Evolutionary conservation across 2,797 vertebrate genomes (phyloP), one percentile per base, ranked within the genome.

Genomic region (Leptatherina wallacei): DNA sequence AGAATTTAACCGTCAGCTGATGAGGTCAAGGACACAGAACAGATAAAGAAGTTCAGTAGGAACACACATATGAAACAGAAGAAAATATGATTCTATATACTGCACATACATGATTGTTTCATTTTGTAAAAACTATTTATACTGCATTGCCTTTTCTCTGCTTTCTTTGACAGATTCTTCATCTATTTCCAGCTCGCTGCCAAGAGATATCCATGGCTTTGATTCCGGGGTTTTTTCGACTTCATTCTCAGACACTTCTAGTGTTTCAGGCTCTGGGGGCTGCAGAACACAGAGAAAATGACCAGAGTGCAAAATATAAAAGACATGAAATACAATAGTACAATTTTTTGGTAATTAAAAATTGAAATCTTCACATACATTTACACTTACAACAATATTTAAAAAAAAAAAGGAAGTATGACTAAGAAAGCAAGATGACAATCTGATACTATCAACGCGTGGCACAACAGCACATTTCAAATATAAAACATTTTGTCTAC

Each of bases 171-270:
- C 32, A 2, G 93, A 93, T 88, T 97, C 97, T 38, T 96, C 95
- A 29, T 96, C 95, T 65, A 99, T 95, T 94, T 99, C 98, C 73
- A 86, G 84, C 82, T 97, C 96, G 0, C 97, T 99, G 62, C 97
- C 96, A 63, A 97, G 91, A 64, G 96, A 96, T 65, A 96, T 70
- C 98, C 97, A 99, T 0, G 86, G 83, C 85, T 91, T 96, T 63
- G 78, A 86, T 69, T 93, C 77, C 24, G 94, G 90, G 36, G 89
- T 93, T 58, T 86, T 89, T 47, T 4, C 42, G 16, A 81, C 36
- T 2, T 95, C 94, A 22, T 36, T 5, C 65, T 95, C 92, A 61
- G 57, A 58, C 12, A 33, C 86, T 56, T 92, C 94, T 58, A 55
- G n/a, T 71, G 88, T 86, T 58, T 75, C 84, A 47, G 70, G n/a